Base-by-base conservation (phyloP, 2,797 vertebrate genomes). In the Syngnathus rostellatus region DNA sequence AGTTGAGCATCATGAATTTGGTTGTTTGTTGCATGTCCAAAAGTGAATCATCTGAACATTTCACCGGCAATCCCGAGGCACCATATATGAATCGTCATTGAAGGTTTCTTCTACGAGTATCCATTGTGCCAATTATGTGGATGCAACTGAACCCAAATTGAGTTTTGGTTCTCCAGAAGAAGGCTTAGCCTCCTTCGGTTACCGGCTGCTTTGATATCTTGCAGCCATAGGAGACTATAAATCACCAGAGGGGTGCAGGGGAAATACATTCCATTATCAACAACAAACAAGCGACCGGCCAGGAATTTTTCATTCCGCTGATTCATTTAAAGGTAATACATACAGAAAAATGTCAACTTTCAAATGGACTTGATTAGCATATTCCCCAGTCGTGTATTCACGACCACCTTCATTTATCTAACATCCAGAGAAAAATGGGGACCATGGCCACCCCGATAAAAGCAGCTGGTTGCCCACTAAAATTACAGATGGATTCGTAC, bases 61-160 rank as follows among this genome's bases (percentile, higher is more conserved):
- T 75, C 41, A 9, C 83, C 76, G 73, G 80, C 73, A 77, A 64
- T 77, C 68, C 76, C 64, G 54, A 72, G 71, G 70, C 66, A 60
- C 62, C 64, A 46, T 73, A 77, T 79, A 77, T 73, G 78, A 76
- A 78, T 39, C 68, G 62, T 63, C 77, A 71, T 8, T 65, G 69
- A 79, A 72, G 71, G 63, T 57, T 67, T 59, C 79, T 54, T 85
- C 72, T 72, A 67, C 68, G 67, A 81, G 11, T 80, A 78, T 78
- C 79, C 80, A 74, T 67, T 86, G 74, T 73, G 73, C 71, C 81
- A 84, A 83, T 85, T 72, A 85, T 84, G 83, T 84, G 81, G 72
- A 71, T n/a, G 14, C 76, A 80, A 79, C 38, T 25, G 69, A 78
- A 73, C 70, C 76, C 79, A 83, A 74, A 80, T 76, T 72, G 73